Conservation (phyloP, 2,888 invertebrate species). For the Taphrorychus bicolor region DNA sequence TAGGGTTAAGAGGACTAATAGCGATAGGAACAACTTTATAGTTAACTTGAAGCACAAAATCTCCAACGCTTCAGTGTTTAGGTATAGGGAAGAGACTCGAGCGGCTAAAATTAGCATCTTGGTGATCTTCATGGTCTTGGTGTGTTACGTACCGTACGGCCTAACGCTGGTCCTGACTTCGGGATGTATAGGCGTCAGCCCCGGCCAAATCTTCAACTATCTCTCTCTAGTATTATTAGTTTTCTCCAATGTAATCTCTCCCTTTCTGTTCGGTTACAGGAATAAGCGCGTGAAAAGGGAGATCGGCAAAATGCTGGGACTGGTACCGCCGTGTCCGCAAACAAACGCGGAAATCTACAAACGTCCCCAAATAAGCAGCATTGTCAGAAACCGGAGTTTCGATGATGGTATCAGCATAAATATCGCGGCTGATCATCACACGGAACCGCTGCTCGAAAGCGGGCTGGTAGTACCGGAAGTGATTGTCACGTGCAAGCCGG, state of each 20-base stretch:
- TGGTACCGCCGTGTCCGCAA: conserved; percentile 35
- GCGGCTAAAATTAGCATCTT: conserved; percentile 86
- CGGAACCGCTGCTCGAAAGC: conserved; percentile 24
- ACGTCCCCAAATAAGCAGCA: conserved; percentile 9
- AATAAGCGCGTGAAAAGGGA: conserved; percentile 71
- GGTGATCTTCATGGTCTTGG: conserved; percentile 72
- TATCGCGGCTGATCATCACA: conserved; percentile 35
- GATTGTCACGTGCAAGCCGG: conserved; percentile 54
- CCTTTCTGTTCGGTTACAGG: conserved; percentile 79
- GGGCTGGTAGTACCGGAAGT: conserved; percentile 49
- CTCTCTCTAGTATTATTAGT: conserved; percentile 66
- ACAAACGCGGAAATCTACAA: conserved; percentile 22
- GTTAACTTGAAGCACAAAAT: conserved; percentile 79
- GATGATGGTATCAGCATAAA: conserved; percentile 40
- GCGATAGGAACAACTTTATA: conserved; percentile 69
- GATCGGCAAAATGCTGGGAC: conserved; percentile 62
- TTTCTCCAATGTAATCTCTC: conserved; percentile 71
- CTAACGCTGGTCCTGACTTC: conserved; percentile 54
- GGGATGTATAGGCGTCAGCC: conserved; percentile 48
- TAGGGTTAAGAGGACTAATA: conserved; percentile 64
- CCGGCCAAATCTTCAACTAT: conserved; percentile 62
- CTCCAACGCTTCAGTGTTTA: conserved; percentile 83
- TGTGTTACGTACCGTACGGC: conserved; percentile 63
- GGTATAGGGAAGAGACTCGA: conserved; percentile 87
- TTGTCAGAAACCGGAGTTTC: conserved; percentile 41